phyloP scores from a whole-genome alignment of 2,113 vertebrate genomes.

The Nipponia nippon region DNA sequence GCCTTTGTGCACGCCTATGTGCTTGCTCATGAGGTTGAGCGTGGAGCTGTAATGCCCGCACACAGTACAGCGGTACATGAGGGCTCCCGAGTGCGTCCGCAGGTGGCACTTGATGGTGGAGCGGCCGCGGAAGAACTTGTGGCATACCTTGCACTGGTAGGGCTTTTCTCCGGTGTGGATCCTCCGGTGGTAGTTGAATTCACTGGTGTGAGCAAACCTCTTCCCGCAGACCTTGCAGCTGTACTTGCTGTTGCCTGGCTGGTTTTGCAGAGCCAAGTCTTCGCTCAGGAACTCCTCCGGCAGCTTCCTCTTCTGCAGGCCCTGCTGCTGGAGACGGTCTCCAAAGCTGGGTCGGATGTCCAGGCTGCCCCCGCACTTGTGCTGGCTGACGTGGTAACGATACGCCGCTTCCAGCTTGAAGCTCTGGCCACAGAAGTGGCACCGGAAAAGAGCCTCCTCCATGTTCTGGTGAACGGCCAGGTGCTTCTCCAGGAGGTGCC shows the following conservation, averaged over 20 bases:
- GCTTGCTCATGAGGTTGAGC: conserved; percentile 94
- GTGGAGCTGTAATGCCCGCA: conserved; percentile 96
- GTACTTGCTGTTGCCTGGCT: conserved; percentile 85
- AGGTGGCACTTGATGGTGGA: conserved; percentile 99
- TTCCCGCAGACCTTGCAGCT: conserved; percentile 95
- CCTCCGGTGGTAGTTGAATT: conserved; percentile 96
- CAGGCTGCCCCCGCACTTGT: conserved; percentile 78
- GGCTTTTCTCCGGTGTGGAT: conserved; percentile 98
- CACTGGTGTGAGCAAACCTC: conserved; percentile 93
- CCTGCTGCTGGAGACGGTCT: conserved; percentile 37
- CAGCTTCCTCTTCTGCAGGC: conserved; percentile 74
- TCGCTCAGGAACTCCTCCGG: conserved; percentile 66
- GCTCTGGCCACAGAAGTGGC: conserved; percentile 77
- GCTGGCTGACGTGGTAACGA: conserved; percentile 87
- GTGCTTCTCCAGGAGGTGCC: conserved; percentile 87
- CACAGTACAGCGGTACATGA: conserved; percentile 96
- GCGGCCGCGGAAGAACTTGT: conserved; percentile 95
- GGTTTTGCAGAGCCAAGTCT: conserved; percentile 57
- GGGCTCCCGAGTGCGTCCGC: conserved; percentile 94
- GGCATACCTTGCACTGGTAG: conserved; percentile 97
- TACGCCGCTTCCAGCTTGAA: conserved; percentile 82
- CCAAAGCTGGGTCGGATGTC: conserved; percentile 54
- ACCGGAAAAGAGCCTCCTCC: conserved; percentile 79
- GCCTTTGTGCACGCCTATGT: conserved; percentile 93
- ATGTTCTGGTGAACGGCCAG: conserved; percentile 81